Base-by-base conservation (phyloP, 2,888 invertebrate species). In the Drosophila robusta region DNA sequence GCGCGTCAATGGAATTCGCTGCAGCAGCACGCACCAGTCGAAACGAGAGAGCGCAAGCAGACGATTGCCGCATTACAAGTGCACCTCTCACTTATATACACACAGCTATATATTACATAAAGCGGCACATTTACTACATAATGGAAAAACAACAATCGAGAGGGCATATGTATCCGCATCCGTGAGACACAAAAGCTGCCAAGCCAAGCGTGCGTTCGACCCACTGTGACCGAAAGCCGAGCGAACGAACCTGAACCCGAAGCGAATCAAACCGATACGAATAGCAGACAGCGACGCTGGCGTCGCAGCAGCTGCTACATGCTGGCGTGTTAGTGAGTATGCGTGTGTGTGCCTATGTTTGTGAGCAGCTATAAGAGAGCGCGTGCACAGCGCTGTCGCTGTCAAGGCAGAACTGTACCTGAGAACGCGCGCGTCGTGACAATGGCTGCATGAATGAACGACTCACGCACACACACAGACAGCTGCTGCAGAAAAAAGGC, bases 1-100 rank as follows among this genome's bases (percentile, higher is more conserved):
- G 87, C 89, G 84, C 89, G 79, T 76, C 78, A 75, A 78, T 78
- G 69, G 81, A 85, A 85, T 83, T 83, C 83, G 89, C 89, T 84
- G 76, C 71, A 74, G 56, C 46, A 63, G 47, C 72, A 79, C 68
- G 78, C 62, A 75, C 58, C 56, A 64, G 44, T 52, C 62, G 45
- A 47, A 32, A 54, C 47, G 58, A 49, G 61, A 63, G 72, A 62
- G 64, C 49, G 34, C 9, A 52, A 44, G 60, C 69, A 22, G 58
- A 51, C 56, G 56, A 62, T 67, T 78, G 66, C 74, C 68, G 69
- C 70, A 83, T 88, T 86, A 88, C 84, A 85, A 88, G 89, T 87
- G 84, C 89, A 86, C 50, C 47, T 58, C 69, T 64, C 50, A 56
- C 60, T 70, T 77, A 58, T 41, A 66, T 76, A 73, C 62, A 34